Evolutionary conservation across 2,797 vertebrate species (phyloP).

Genomic region (Acanthurus tractus): DNA sequence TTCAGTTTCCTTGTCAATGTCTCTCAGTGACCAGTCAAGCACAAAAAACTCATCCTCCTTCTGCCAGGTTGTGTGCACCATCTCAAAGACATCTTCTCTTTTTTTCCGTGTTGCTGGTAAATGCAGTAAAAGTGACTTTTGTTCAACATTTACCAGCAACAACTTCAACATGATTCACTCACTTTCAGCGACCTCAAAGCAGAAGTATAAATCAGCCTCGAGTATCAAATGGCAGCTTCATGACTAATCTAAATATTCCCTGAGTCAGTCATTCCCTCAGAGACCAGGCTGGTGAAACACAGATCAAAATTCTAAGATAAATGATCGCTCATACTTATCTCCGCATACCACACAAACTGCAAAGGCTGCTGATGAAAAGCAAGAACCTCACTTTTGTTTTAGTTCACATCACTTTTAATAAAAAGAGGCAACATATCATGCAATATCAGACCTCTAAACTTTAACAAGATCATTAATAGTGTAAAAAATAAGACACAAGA

Average conservation of each 20-base stretch:
- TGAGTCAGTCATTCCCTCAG: conserved; percentile 52
- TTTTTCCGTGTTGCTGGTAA: too few species aligned
- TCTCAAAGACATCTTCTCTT: too few species aligned
- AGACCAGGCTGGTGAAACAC: conserved; percentile 29
- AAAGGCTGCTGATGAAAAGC: conserved; percentile 1
- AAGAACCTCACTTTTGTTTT: conserved; percentile 2
- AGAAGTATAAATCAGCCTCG: too few species aligned
- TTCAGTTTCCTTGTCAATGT: too few species aligned
- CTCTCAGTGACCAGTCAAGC: too few species aligned
- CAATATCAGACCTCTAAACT: background rate
- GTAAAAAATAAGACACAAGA: background rate
- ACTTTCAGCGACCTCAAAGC: too few species aligned
- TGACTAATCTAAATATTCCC: conserved; percentile 68
- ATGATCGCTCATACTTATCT: conserved; percentile 25
- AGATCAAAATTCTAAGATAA: conserved; percentile 57
- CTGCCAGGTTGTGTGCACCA: too few species aligned
- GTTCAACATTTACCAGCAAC: too few species aligned
- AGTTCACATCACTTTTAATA: background rate
- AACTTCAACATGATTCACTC: too few species aligned
- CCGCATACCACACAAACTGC: conserved; percentile 22
- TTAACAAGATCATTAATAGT: background rate
- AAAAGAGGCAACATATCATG: background rate
- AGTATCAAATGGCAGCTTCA: conserved; percentile 48
- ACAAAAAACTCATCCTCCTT: too few species aligned
- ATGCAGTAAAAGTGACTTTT: too few species aligned